Evolutionary conservation across 2,888 invertebrate species (phyloP).

Genomic region (Thalpophila matura): DNA sequence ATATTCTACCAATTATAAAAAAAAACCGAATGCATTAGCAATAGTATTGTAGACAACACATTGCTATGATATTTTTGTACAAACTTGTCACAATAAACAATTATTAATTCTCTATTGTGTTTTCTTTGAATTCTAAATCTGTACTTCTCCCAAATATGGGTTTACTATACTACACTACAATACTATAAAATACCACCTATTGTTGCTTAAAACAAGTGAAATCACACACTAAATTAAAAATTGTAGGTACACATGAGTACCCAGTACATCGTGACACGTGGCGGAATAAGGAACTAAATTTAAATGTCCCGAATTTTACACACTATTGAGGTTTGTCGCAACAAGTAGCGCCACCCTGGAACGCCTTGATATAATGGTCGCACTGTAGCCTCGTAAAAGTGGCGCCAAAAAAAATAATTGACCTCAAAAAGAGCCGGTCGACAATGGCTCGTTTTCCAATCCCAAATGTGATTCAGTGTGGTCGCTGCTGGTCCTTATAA

Average conservation of each 20-base stretch:
- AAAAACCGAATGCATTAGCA: too few relatives aligned
- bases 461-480: slow-evolving; percentile 60
- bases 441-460: slow-evolving; percentile 68
- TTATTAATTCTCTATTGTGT: background rate
- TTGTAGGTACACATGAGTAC: background rate
- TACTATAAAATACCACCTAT: slow-evolving; percentile 11
- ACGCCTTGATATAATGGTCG: slow-evolving; percentile 14
- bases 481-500: slow-evolving; percentile 53
- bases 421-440: slow-evolving; percentile 61
- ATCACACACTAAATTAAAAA: slow-evolving; percentile 11
- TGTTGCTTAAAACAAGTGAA: slow-evolving; percentile 17
- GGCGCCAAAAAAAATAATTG: slow-evolving; percentile 58
- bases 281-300: background rate
- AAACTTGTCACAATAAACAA: background rate
- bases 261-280: background rate
- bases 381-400: slow-evolving; percentile 18
- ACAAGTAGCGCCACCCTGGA: slow-evolving; percentile 2
- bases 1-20: too few relatives aligned
- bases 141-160: background rate
- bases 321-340: background rate
- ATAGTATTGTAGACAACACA: background rate
- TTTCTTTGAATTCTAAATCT: slow-evolving; percentile 1
- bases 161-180: slow-evolving; percentile 2
- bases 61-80: background rate
- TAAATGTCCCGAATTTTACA: background rate